Percentiles rank a stretch among this genome's conserved stretches.
These are phyloP conservation scores for Bagarius yarrelli DNA, from an alignment of 2,113 vertebrate species.

Conservation along the genomic window DNA sequence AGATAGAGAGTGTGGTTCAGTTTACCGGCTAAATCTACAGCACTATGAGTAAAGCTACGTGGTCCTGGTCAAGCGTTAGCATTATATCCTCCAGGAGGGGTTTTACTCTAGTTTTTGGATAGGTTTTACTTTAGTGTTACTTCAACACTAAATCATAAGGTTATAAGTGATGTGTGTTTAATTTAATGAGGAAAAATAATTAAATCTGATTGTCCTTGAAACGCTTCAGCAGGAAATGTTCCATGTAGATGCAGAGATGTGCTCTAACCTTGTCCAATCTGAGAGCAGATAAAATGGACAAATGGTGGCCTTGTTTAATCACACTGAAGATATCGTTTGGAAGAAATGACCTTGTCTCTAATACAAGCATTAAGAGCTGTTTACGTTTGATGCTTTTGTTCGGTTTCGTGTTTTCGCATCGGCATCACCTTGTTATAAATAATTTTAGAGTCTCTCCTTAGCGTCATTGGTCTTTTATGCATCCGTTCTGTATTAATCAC, in stretches of 20 bases:
- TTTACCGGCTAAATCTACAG: not conserved
- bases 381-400: not conserved
- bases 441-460: not conserved
- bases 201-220: slow-evolving; percentile 20
- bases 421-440: not conserved
- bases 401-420: no score
- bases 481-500: not conserved
- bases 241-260: slow-evolving; percentile 8
- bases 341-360: slow-evolving; percentile 48
- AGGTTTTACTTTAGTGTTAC: no score
- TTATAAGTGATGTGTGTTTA: not conserved
- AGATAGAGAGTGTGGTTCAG: no score
- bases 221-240: not conserved
- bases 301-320: slow-evolving; percentile 56
- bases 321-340: slow-evolving; percentile 43
- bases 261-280: slow-evolving; percentile 45
- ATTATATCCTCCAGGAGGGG: not conserved
- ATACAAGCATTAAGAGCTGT: slow-evolving; percentile 17
- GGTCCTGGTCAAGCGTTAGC: not conserved
- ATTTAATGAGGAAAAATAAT: not conserved
- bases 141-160: not conserved
- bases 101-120: not conserved
- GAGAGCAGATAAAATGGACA: slow-evolving; percentile 49
- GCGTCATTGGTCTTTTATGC: slow-evolving; percentile 21
- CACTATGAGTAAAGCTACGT: not conserved